Evolutionary conservation across 2,888 invertebrate species (phyloP), one percentile per base, ranked within the genome.

Genomic region (Melanchra persicariae): DNA sequence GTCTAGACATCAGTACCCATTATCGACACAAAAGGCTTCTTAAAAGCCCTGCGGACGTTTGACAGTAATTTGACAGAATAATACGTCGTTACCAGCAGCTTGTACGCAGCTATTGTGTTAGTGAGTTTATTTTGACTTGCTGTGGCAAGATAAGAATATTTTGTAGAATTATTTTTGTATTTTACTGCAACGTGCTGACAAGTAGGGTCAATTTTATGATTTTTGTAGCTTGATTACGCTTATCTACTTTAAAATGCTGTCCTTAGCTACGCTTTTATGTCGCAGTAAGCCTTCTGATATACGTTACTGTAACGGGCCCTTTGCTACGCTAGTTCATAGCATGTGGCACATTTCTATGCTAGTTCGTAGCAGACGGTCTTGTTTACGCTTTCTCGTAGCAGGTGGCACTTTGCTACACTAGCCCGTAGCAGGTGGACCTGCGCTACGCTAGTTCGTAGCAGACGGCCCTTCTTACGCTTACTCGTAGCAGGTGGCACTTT

Each of bases 1-100:
- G 76, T 79, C 79, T 79, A 81, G 79, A 72, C 67, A 63, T 30
- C 34, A 17, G 54, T 57, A 17, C 5, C 40, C 40, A 24, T 68
- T 67, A 68, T 65, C 22, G 73, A 45, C 49, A 77, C 57, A 77
- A 79, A 65, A 51, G 69, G 24, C 60, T 45, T 12, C 62, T 45
- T 72, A 61, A 72, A 71, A 77, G 72, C 68, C 49, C 67, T 63
- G 54, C 40, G 43, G 60, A 58, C 63, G 51, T 26, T 70, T 64
- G 71, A 67, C 67, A 64, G 55, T 76, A 70, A 81, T 66, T 77
- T 70, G 81, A 76, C 70, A 76, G 62, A 60, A 70, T 64, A 63
- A 61, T 76, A 70, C 43, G 30, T 77, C 37, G 77, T 61, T 61
- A 73, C 26, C 47, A 12, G 26, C 40, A 22, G 59, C 26, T n/a